A percentile compares a stretch with the other conserved stretches of the same genome.
These are phyloP conservation scores for Tarsius wallacei DNA, from an alignment of 2,797 vertebrate species.

Conservation along the genomic window DNA sequence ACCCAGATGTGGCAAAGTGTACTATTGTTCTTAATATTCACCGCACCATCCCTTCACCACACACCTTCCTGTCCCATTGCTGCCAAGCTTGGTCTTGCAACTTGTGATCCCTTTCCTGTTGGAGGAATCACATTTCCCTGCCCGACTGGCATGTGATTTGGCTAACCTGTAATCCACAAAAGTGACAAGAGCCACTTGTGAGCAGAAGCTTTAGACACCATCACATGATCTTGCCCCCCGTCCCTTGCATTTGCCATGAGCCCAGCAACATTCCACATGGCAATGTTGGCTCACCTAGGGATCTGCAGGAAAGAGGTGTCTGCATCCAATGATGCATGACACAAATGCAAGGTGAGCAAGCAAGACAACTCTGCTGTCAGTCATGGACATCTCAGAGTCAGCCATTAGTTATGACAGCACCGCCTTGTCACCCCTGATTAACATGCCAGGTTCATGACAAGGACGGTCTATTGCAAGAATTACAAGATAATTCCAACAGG, in stretches of 20 bases:
- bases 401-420: neutral
- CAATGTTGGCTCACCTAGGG: neutral
- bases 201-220: neutral
- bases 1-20: rapidly evolving
- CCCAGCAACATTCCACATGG: neutral
- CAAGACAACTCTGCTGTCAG: rapidly evolving
- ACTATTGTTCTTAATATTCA: rapidly evolving
- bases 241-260: rapidly evolving
- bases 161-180: neutral
- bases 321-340: rapidly evolving
- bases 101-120: neutral
- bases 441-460: rapidly evolving
- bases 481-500: neutral
- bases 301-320: neutral
- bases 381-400: neutral
- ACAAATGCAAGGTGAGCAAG: rapidly evolving
- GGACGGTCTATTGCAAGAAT: neutral
- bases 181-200: neutral
- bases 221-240: rapidly evolving
- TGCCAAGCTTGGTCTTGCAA: neutral
- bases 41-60: rapidly evolving
- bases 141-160: neutral
- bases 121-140: neutral
- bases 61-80: too few relatives aligned
- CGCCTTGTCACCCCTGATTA: neutral